Conservation (phyloP, 1,140 invertebrate species). For the Lucilia cuprina region DNA sequence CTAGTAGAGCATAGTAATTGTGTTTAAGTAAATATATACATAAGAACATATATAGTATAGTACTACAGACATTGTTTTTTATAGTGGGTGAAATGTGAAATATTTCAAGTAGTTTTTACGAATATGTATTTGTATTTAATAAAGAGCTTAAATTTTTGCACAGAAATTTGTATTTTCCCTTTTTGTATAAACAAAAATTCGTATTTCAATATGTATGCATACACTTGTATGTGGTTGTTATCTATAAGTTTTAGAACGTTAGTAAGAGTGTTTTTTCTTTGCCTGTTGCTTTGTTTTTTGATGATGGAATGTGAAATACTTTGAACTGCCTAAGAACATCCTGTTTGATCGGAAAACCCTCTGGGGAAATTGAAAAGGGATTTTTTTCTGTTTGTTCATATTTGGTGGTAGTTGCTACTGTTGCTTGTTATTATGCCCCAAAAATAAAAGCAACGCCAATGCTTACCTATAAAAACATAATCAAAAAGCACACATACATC, state of each 20-base stretch:
- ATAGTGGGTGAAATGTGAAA: background rate
- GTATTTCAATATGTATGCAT: too few species aligned
- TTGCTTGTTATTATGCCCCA: background rate
- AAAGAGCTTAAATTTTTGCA: too few species aligned
- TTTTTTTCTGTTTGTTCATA: background rate
- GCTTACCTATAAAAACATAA: background rate
- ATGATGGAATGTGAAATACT: slow-evolving; percentile 38
- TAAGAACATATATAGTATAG: too few species aligned
- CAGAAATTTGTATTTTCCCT: too few species aligned
- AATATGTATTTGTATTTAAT: too few species aligned
- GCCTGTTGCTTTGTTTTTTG: slow-evolving; percentile 11
- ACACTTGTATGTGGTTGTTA: too few species aligned
- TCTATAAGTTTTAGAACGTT: too few species aligned
- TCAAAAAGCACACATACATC: too few species aligned
- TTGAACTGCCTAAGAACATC: slow-evolving; percentile 41
- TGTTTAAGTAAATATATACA: background rate
- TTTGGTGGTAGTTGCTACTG: background rate
- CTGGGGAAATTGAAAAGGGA: slow-evolving; percentile 40
- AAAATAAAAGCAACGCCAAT: background rate
- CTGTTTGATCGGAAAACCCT: slow-evolving; percentile 41
- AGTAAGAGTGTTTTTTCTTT: background rate
- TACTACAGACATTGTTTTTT: too few species aligned
- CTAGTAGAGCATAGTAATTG: background rate
- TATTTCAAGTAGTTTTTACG: too few species aligned
- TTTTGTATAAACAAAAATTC: too few species aligned